Evolutionary conservation across 2,113 vertebrate genomes (phyloP), one percentile per base, ranked within the genome.

Genomic region (Phylloscopus trochilus): DNA sequence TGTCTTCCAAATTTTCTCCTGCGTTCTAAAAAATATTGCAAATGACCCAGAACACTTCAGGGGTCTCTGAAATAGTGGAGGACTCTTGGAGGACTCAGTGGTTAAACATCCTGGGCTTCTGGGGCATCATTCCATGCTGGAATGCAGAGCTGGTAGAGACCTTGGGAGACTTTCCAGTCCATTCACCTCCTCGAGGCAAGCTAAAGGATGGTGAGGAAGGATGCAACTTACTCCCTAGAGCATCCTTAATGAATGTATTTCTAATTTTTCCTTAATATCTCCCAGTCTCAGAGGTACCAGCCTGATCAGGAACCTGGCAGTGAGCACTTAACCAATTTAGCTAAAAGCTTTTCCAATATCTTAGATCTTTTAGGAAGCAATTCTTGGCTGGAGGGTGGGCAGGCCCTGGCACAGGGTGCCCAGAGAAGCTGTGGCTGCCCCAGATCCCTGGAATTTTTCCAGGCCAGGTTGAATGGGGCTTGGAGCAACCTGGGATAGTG

Each of bases 381-480:
- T 75, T 68, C 13, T 7, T 60, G 46, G 23, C 53, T 82, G 13
- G 14, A 41, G 35, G 4, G 21, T 22, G 47, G 13, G 0, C 0
- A 59, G 13, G n/a, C n/a, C 13, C 70, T 89, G 62, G 78, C 62
- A 62, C 30, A 62, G 62, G 28, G 11, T 41, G 7, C 30, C 47
- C 78, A 68, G 63, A 13, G 70, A 1, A 43, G 41, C 47, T 46
- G 70, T 26, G 87, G 62, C 62, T 83, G 39, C 30, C 18, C 26
- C 55, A 60, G 24, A 66, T 58, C 76, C 44, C 76, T 83, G 70
- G 24, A 22, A 55, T 3, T 62, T 39, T 76, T 9, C 55, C 3
- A 76, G 47, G 30, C 30, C 47, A 35, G 47, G 15, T 0, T 70
- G 83, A 46, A 33, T 0, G 0, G 55, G 28, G 21, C 19, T 69